A percentile compares a stretch with the other conserved stretches of the same genome.
Conservation (phyloP, 2,113 vertebrate species). For the Apteryx mantelli region DNA sequence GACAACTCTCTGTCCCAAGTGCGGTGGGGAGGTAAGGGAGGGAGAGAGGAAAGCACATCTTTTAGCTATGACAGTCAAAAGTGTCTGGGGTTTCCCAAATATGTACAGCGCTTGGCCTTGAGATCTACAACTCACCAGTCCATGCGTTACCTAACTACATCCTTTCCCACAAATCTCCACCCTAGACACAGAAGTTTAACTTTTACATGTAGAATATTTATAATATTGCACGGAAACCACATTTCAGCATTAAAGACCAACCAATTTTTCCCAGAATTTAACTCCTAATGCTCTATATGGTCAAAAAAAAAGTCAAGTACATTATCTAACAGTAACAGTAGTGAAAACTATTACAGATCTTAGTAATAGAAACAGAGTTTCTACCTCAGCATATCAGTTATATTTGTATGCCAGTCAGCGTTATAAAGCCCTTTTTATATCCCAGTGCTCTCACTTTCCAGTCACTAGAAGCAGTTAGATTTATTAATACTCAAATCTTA, state of each 20-base stretch:
- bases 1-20: not conserved
- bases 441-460: not conserved
- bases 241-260: not conserved
- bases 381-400: not conserved
- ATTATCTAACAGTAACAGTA: not conserved
- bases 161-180: not conserved
- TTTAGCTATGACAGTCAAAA: not conserved
- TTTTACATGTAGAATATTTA: not conserved
- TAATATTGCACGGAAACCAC: not conserved
- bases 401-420: not conserved
- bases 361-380: not conserved
- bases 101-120: not conserved
- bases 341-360: not conserved
- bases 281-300: not conserved
- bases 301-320: not conserved
- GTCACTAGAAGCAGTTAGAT: not conserved
- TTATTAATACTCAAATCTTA: not conserved
- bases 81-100: not conserved
- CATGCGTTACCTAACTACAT: not conserved
- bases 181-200: not conserved
- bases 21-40: not conserved
- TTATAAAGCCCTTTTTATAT: not conserved
- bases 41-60: not conserved
- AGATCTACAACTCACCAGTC: not conserved
- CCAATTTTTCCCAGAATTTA: not conserved